Base-by-base conservation (phyloP, 92 coral and sea anemone genomes). In the Blastomussa wellsi region DNA sequence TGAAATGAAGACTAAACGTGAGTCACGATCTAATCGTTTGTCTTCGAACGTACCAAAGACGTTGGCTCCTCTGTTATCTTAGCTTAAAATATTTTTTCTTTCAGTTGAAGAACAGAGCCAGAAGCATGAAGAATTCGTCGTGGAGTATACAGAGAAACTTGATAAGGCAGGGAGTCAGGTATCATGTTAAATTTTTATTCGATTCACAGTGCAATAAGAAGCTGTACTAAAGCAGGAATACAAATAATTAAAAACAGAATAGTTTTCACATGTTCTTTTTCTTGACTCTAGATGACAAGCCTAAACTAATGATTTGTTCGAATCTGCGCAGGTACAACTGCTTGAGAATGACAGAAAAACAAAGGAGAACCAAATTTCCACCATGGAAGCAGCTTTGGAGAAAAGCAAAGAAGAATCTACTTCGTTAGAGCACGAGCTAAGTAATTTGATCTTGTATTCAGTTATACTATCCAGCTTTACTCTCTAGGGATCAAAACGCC, bases 1-100 rank as follows among this genome's bases (percentile, higher is more conserved):
- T 69, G 94, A 93, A 73, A 92, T 96, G 90, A 88, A 94, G 72
- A 83, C 48, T 53, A 90, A 88, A 69, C 72, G 99, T 96, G 86
- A 94, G 98, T 86, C 28, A 5, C 6, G 32, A 7, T 28, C 44
- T 57, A 38, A 2, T 77, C n/a, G n/a, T 53, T n/a, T 32, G 71
- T 10, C 38, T 14, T 15, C 59, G 5, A 76, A 31, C 37, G 29
- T 19, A 44, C 24, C 51, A 38, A 48, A 74, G 52, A 74, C 66
- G 12, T 16, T 59, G 70, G 70, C 35, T 65, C n/a, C n/a, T 62
- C 68, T 24, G 13, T 8, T n/a, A 65, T 3, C 2, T 6, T 28
- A 22, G 35, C 33, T 51, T 76, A 49, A 8, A 44, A 44, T 44
- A 8, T 8, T 44, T 44, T n/a, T 28, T 62, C 6, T 74, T 83